phyloP scores from a whole-genome alignment of 2,113 vertebrate species.

The Embiotoca jacksoni region DNA sequence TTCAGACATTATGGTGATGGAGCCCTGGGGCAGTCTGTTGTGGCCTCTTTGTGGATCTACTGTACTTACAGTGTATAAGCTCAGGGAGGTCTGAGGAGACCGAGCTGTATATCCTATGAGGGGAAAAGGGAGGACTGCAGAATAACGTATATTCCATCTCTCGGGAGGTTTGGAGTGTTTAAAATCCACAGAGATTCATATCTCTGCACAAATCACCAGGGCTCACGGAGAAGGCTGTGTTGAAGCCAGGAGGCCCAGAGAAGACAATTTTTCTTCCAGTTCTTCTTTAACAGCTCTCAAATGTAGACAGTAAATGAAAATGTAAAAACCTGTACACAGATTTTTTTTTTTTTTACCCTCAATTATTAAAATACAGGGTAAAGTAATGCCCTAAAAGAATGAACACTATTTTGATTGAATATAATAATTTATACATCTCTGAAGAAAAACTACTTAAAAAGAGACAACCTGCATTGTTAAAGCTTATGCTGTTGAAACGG shows the following conservation, averaged over 20 bases:
- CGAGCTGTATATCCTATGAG: constrained; percentile 18
- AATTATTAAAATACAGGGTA: no score
- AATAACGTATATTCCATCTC: not conserved
- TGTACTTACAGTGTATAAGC: constrained; percentile 12
- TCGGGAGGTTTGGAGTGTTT: not conserved
- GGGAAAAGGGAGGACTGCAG: not conserved
- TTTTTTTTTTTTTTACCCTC: no score
- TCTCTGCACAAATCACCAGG: constrained; percentile 12
- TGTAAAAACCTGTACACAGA: no score
- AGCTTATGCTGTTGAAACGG: no score
- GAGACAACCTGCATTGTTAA: no score
- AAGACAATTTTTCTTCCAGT: not conserved
- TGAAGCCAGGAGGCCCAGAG: not conserved
- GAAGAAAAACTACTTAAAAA: no score
- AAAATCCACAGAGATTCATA: not conserved
- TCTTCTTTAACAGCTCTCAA: not conserved
- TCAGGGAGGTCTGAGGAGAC: constrained; percentile 39
- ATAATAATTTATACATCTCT: no score
- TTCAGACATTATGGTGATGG: constrained; percentile 36
- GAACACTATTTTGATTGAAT: no score
- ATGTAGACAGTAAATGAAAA: no score
- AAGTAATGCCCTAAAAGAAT: no score
- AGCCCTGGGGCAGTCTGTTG: constrained; percentile 37
- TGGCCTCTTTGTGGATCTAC: constrained; percentile 35
- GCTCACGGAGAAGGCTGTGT: not conserved